A percentile compares a stretch with the other conserved stretches of the same genome.
These are phyloP conservation scores for Metopia argyrocephala DNA, from an alignment of 2,888 invertebrate genomes.

Conservation along the genomic window DNA sequence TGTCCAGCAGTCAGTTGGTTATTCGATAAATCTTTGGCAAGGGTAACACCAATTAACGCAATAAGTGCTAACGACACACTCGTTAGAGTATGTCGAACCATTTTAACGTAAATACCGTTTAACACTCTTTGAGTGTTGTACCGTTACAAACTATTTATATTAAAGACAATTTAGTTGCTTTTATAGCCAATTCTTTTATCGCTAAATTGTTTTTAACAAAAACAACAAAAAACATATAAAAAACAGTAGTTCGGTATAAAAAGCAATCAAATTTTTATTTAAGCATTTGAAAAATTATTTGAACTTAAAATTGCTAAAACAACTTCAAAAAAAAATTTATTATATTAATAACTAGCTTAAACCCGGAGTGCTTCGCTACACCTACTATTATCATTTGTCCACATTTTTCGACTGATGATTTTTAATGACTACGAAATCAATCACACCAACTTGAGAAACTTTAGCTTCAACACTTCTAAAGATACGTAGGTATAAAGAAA, in stretches of 20 bases:
- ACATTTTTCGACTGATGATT: too few species aligned
- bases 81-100: conserved; percentile 65
- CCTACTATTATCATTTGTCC: too few species aligned
- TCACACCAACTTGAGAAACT: too few species aligned
- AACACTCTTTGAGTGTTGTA: conserved; percentile 47
- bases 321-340: too few species aligned
- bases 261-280: neutral
- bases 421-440: too few species aligned
- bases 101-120: conserved; percentile 36
- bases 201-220: conserved; percentile 20
- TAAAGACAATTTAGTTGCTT: conserved; percentile 63
- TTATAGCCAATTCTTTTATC: conserved; percentile 66
- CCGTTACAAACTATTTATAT: conserved; percentile 64
- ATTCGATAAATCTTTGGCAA: conserved; percentile 56
- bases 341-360: too few species aligned
- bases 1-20: conserved; percentile 43
- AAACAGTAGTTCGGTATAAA: neutral
- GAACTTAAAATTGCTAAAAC: too few species aligned
- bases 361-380: too few species aligned
- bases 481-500: too few species aligned
- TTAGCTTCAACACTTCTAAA: too few species aligned
- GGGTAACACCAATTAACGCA: conserved; percentile 61
- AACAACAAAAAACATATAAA: neutral
- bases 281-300: too few species aligned
- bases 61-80: conserved; percentile 64